Base-by-base conservation (phyloP, 2,888 invertebrate genomes). In the Calameuta pallipes region DNA sequence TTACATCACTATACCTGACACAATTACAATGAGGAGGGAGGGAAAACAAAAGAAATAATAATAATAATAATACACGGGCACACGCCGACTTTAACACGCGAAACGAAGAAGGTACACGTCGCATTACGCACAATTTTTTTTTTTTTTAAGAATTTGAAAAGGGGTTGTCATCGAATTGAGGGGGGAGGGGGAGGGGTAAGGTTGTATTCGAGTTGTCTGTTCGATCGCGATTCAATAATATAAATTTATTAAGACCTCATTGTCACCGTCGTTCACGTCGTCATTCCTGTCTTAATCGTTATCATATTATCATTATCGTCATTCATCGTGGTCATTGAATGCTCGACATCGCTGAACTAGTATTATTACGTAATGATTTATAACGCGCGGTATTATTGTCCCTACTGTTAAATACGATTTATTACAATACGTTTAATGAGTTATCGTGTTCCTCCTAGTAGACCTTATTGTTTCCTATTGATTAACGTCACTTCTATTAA, bases 151-250 rank as follows among this genome's bases (percentile, higher is more conserved):
- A 15, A 41, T 15, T 41, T 41, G 41, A 41, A 15, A 4, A 4
- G 13, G 13, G 37, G 37, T 13, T 13, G 13, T 37, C 37, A 4
- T 37, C 13, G 13, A 37, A 37, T 13, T 12, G 3, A 12, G 9
- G 33, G 12, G 36, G 34, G 9, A 34, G 9, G 75, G 73, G 56
- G 34, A 13, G 75, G 74, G 74, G 79, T 80, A 87, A 86, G 84
- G 83, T 88, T 87, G 86, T 89, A 88, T 88, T 85, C 85, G 85
- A 87, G 83, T 79, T 76, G 69, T 41, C 41, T 41, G 15, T 41
- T 41, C 41, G 41, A 41, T 41, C 41, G 41, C 41, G 15, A 41
- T 15, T 41, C 41, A 41, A 41, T 41, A 41, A 41, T 41, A 15
- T 41, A 41, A 37, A 13, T 13, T 6, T 41, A 0, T 41, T 34